phyloP scores from a whole-genome alignment of 2,113 vertebrate species.

The Vulpes lagopus region DNA sequence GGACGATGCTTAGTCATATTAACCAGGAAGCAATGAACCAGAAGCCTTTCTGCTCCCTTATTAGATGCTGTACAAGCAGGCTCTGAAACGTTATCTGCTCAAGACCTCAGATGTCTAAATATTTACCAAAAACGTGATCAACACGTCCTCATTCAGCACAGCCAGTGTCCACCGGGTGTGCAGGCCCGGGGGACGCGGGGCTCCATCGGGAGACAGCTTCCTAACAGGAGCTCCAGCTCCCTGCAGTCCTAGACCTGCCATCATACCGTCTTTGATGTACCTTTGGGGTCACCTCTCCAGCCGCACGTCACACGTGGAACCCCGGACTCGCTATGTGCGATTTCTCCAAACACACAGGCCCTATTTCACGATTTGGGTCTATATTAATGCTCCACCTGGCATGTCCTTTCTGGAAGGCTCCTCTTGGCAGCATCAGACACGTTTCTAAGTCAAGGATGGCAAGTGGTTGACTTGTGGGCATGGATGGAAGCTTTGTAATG shows the following conservation, averaged over 20 bases:
- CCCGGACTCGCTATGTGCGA: neutral
- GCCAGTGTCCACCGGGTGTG: neutral
- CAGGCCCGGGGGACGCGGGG: no score
- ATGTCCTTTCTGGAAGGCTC: neutral
- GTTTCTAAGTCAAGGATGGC: neutral
- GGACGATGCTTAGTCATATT: neutral
- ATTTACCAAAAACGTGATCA: slow-evolving; percentile 25
- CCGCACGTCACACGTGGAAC: neutral
- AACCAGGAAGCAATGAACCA: neutral
- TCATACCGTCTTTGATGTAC: no score
- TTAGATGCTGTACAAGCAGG: neutral
- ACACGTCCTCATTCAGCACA: neutral
- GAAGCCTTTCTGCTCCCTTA: neutral
- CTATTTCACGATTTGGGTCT: neutral
- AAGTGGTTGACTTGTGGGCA: neutral
- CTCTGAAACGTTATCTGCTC: slow-evolving; percentile 44
- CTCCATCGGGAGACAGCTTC: neutral
- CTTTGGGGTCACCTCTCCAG: neutral
- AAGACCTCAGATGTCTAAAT: slow-evolving; percentile 51
- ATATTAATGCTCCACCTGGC: neutral
- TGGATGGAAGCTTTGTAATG: neutral
- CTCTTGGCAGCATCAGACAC: neutral
- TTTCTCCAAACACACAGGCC: neutral
- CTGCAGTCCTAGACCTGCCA: rapidly evolving
- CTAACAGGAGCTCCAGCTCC: neutral